Conservation (phyloP, 2,113 vertebrate species). For the Cyprinodon brontotheroides region DNA sequence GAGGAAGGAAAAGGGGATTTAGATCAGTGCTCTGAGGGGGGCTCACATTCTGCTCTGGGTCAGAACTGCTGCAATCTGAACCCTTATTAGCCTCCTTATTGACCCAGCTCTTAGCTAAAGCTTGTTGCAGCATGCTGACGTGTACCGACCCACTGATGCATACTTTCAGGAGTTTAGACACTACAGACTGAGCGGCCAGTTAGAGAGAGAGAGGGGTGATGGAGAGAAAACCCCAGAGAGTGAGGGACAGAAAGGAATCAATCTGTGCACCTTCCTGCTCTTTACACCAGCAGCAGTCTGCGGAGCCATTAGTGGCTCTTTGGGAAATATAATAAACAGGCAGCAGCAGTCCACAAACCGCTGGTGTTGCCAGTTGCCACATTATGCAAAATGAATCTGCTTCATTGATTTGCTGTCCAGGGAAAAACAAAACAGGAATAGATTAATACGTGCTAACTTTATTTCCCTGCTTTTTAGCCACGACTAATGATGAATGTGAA, state of each 20-base stretch:
- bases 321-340: slow-evolving; percentile 50
- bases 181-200: neutral
- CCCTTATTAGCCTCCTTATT: slow-evolving; percentile 24
- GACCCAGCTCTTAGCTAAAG: slow-evolving; percentile 33
- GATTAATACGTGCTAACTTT: slow-evolving; percentile 26
- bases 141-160: slow-evolving; percentile 11
- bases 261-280: slow-evolving; percentile 39
- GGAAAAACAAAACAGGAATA: slow-evolving; percentile 33
- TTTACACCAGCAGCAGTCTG: slow-evolving; percentile 28
- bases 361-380: slow-evolving; percentile 32
- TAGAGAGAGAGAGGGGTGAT: neutral
- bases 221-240: slow-evolving; percentile 24
- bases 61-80: slow-evolving; percentile 68
- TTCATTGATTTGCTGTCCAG: slow-evolving; percentile 50
- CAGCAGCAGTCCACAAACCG: slow-evolving; percentile 22
- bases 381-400: slow-evolving; percentile 53
- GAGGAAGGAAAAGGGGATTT: slow-evolving; percentile 62
- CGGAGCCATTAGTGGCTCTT: slow-evolving; percentile 51
- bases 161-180: slow-evolving; percentile 14
- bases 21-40: slow-evolving; percentile 40
- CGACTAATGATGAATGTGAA: neutral
- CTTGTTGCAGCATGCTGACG: slow-evolving; percentile 16
- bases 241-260: slow-evolving; percentile 45
- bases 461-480: neutral
- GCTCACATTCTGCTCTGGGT: slow-evolving; percentile 76